Evolutionary conservation across 2,797 vertebrate species (phyloP).

Genomic region (Pangasius mekongensis): DNA sequence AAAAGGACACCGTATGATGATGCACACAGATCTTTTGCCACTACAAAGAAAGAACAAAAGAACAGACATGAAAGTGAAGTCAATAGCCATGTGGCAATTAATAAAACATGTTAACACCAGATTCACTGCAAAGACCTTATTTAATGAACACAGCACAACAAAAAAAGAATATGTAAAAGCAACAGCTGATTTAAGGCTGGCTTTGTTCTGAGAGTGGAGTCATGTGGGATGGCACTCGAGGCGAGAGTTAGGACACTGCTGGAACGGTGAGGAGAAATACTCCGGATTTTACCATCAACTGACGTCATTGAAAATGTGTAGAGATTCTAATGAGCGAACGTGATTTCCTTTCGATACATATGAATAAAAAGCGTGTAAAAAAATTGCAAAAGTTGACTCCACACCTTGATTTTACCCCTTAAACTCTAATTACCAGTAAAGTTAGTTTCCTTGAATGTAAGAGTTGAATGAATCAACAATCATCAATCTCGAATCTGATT

Average conservation of each 20-base stretch:
- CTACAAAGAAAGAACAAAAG: constrained; percentile 99
- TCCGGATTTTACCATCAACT: neutral
- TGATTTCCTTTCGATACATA: neutral
- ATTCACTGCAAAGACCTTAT: constrained; percentile 95
- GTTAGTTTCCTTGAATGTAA: neutral
- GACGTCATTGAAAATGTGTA: neutral
- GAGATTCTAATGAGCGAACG: neutral
- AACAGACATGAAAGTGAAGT: constrained; percentile 99
- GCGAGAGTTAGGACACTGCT: neutral
- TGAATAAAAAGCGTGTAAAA: neutral
- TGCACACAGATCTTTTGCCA: constrained; percentile 97
- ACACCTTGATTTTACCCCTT: neutral
- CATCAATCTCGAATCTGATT: neutral
- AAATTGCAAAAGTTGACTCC: neutral
- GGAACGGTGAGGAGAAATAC: neutral
- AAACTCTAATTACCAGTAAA: neutral
- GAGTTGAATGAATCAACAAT: neutral
- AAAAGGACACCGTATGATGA: constrained; percentile 99
- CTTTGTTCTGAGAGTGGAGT: neutral
- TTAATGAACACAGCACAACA: constrained; percentile 84
- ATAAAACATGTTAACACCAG: constrained; percentile 97
- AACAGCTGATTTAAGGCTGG: neutral
- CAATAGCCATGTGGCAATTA: constrained; percentile 99
- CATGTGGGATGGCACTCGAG: neutral
- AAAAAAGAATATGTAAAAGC: constrained; percentile 69